These are phyloP conservation scores for Mormyrus hasselquistii DNA, from an alignment of 2,797 vertebrate genomes.

Conservation along the genomic window DNA sequence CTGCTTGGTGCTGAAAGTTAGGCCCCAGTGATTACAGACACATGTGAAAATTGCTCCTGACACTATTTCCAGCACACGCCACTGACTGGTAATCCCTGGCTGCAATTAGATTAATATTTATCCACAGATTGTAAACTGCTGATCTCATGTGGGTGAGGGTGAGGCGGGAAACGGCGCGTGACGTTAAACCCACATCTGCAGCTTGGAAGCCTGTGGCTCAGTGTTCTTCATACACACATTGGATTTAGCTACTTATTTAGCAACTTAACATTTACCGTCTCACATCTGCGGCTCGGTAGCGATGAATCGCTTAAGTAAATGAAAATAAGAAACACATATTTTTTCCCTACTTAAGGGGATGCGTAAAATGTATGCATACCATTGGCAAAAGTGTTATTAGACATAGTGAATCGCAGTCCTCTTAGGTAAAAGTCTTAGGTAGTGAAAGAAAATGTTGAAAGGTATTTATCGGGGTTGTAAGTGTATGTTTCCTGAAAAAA, in stretches of 20 bases:
- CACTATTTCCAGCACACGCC: background rate
- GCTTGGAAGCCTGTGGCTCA: background rate
- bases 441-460: background rate
- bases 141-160: background rate
- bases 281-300: background rate
- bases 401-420: background rate
- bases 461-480: background rate
- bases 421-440: background rate
- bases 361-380: background rate
- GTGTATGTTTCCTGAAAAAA: background rate
- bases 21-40: background rate
- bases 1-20: background rate
- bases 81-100: background rate
- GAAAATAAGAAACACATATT: background rate
- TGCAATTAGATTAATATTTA: constrained; percentile 6
- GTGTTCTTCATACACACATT: background rate
- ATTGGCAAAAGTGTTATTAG: background rate
- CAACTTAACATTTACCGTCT: background rate
- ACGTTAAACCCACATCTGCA: background rate
- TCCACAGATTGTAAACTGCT: background rate
- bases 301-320: background rate
- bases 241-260: background rate
- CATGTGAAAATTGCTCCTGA: background rate
- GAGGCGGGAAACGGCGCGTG: background rate
- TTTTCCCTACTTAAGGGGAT: background rate